Evolutionary conservation across 2,113 vertebrate genomes (phyloP), one percentile per base, ranked within the genome.

Genomic region (Lepus timidus): DNA sequence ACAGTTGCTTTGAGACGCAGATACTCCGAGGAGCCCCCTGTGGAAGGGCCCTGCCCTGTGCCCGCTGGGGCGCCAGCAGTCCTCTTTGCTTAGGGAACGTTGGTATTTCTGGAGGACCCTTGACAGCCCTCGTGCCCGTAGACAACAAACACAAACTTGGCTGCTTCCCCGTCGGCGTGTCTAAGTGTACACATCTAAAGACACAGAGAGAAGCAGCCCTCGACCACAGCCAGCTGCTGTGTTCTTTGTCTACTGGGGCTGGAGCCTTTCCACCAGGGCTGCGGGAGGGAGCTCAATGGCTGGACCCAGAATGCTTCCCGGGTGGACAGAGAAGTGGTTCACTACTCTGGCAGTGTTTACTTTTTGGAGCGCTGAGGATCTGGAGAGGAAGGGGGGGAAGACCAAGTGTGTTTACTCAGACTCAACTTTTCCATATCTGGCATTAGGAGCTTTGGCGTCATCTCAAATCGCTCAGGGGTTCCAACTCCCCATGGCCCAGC

Each of bases 371-470:
- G 86, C 58, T n/a, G 70, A 93, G 68, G 68, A 62, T 80, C 80
- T 86, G 44, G 62, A 70, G 70, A 89, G 70, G 84, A 65, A 85
- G 67, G 80, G 49, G 71, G 39, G 93, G 74, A 94, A 44, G 14
- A 91, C 27, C 85, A 52, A 79, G 90, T 93, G 79, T 95, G 88
- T 95, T 96, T 95, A 96, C 79, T 92, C 86, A 96, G 70, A 93
- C 85, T 95, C 70, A 67, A 85, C 95, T 96, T 97, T 96, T 96
- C 96, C 85, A 76, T 94, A 90, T 92, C 97, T 97, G 94, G 92
- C 78, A 39, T 86, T 93, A n/a, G 74, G 68, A 88, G 49, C 79
- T 83, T 78, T 97, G 97, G 88, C 88, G 1, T 95, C 79, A 75
- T 88, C 84, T 96, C 95, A 87, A 94, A 64, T 88, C 88, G 94